Evolutionary conservation across 2,888 invertebrate genomes (phyloP).

Genomic region (Bellardia pandia): DNA sequence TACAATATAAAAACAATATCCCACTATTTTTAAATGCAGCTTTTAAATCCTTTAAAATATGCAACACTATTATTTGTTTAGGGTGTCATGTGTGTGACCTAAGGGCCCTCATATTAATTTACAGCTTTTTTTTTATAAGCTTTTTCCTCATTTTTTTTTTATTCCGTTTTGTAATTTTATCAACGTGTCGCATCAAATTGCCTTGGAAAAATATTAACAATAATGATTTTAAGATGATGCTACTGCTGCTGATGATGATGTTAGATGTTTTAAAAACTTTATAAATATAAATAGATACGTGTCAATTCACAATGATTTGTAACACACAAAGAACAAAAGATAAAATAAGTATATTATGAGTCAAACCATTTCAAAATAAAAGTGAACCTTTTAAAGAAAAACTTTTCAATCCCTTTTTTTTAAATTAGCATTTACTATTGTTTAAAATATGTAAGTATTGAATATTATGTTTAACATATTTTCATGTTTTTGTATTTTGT

Average conservation of each 20-base stretch:
- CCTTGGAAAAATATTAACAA: not conserved
- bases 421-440: not conserved
- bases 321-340: not conserved
- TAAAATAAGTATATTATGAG: not conserved
- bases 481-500: not conserved
- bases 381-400: slow-evolving; percentile 18
- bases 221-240: slow-evolving; percentile 1
- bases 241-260: slow-evolving; percentile 40
- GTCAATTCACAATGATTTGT: slow-evolving; percentile 36
- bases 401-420: slow-evolving; percentile 18
- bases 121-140: not conserved
- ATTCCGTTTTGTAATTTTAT: not conserved
- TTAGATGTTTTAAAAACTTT: slow-evolving; percentile 42
- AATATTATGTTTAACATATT: not conserved
- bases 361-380: not conserved
- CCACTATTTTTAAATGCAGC: too few relatives aligned
- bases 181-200: slow-evolving; percentile 21
- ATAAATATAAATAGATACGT: slow-evolving; percentile 50
- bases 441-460: not conserved
- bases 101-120: not conserved
- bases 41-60: too few relatives aligned
- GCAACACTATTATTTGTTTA: too few relatives aligned
- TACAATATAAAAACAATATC: too few relatives aligned
- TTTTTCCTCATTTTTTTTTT: not conserved
- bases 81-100: not conserved